A percentile compares a stretch with the other conserved stretches of the same genome.
Evolutionary conservation across 2,888 invertebrate species (phyloP).

Genomic region (Hydrotaea diabolus): DNA sequence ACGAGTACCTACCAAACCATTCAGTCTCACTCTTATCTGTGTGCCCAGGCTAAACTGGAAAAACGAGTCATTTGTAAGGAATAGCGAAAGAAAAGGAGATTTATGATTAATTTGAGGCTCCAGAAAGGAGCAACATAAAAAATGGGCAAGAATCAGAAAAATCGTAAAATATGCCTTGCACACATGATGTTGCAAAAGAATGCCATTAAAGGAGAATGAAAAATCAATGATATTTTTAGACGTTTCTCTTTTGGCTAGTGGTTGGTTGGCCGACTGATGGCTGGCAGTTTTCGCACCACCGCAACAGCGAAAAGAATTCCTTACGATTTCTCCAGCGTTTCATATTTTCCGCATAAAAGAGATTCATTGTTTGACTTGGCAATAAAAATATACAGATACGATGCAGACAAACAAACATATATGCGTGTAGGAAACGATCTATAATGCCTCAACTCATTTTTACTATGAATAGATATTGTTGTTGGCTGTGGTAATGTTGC

Average conservation of each 20-base stretch:
- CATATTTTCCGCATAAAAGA: slow-evolving; percentile 9
- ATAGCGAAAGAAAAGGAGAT: too few relatives aligned
- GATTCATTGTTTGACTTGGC: slow-evolving; percentile 28
- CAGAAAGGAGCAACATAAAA: too few relatives aligned
- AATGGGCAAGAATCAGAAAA: not conserved
- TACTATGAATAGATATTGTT: slow-evolving; percentile 7
- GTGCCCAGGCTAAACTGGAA: not conserved
- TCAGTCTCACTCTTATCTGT: not conserved
- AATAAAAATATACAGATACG: not conserved
- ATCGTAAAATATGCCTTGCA: not conserved
- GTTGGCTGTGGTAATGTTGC: slow-evolving; percentile 6
- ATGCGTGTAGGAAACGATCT: slow-evolving; percentile 12
- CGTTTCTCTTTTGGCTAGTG: not conserved
- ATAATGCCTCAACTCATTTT: slow-evolving; percentile 10
- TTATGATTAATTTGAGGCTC: slow-evolving; percentile 1
- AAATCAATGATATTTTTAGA: slow-evolving; percentile 14
- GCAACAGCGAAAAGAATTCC: not conserved
- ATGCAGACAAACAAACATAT: not conserved
- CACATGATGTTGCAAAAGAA: not conserved
- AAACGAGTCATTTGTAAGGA: not conserved
- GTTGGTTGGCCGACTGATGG: not conserved
- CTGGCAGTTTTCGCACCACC: not conserved
- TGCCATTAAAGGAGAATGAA: slow-evolving; percentile 7
- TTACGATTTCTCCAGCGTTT: slow-evolving; percentile 17
- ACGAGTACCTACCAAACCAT: not conserved